A percentile compares a stretch with the other conserved stretches of the same genome.
Conservation (phyloP, 2,888 invertebrate genomes). For the Lasioglossum leucozonium region DNA sequence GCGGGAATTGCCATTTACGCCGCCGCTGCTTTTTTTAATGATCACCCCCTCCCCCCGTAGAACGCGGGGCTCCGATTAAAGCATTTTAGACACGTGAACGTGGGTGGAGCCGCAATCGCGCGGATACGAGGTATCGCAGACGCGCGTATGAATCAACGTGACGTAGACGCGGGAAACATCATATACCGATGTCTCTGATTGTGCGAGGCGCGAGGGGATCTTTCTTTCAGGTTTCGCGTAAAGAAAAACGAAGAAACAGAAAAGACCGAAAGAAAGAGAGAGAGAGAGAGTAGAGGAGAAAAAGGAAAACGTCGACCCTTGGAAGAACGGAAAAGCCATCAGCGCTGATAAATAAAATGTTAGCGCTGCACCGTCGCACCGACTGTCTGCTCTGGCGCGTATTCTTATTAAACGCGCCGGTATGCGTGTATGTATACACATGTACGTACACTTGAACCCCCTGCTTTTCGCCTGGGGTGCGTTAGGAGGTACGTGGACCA, state of each 20-base stretch:
- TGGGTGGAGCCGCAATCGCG: neutral
- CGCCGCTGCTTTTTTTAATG: neutral
- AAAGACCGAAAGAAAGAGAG: neutral
- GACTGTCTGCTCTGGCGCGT: conserved; percentile 73
- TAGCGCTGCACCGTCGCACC: conserved; percentile 71
- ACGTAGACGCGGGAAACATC: neutral
- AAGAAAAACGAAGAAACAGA: conserved; percentile 37
- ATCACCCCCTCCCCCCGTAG: conserved; percentile 1
- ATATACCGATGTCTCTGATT: conserved; percentile 53
- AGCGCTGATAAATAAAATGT: conserved; percentile 83
- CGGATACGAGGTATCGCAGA: conserved; percentile 13
- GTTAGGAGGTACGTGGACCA: conserved; percentile 58
- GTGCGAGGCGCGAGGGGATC: conserved; percentile 46
- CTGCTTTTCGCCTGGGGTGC: conserved; percentile 67
- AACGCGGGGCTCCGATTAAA: neutral
- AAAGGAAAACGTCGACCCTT: conserved; percentile 61
- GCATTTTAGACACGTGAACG: conserved; percentile 4
- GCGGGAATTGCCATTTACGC: neutral
- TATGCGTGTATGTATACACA: conserved; percentile 34
- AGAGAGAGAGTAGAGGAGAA: conserved; percentile 8
- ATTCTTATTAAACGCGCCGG: conserved; percentile 74
- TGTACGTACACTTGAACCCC: conserved; percentile 53
- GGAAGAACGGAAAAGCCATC: conserved; percentile 79
- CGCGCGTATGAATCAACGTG: conserved; percentile 10
- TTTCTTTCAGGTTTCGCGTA: conserved; percentile 62